phyloP scores from a whole-genome alignment of 2,113 vertebrate species.

The Nerophis lumbriciformis region DNA sequence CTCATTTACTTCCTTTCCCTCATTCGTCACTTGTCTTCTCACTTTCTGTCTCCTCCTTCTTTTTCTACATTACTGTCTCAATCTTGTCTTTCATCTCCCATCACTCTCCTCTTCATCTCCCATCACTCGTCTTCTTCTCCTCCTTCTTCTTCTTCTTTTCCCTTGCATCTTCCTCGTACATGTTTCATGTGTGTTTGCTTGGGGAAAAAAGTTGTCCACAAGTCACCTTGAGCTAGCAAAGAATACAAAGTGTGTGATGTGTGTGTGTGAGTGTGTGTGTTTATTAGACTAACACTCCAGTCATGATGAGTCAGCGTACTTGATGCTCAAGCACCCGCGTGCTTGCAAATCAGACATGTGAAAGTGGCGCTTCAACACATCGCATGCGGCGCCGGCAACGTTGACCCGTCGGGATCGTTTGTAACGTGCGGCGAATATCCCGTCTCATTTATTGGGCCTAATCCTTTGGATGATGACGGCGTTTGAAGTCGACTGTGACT shows the following conservation, averaged over 20 bases:
- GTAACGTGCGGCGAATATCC: slow-evolving; percentile 35
- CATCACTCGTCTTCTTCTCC: background rate
- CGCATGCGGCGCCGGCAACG: slow-evolving; percentile 19
- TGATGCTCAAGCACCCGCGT: slow-evolving; percentile 31
- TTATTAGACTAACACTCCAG: slow-evolving; percentile 20
- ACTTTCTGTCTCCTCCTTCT: background rate
- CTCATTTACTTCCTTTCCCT: too few species aligned
- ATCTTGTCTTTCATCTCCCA: too few species aligned
- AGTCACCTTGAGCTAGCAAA: background rate
- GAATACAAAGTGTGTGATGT: slow-evolving; percentile 22
- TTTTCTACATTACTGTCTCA: background rate
- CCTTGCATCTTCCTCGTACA: background rate
- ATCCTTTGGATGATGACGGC: slow-evolving; percentile 25
- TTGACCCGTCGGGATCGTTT: slow-evolving; percentile 42
- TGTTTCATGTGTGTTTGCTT: background rate
- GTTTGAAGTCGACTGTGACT: slow-evolving; percentile 37
- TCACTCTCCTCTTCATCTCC: too few species aligned
- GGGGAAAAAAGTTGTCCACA: background rate
- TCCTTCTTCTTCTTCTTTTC: background rate
- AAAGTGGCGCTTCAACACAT: slow-evolving; percentile 42
- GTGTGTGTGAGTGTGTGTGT: background rate
- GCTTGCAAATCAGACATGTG: slow-evolving; percentile 34
- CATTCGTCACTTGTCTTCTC: too few species aligned
- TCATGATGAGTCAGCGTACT: slow-evolving; percentile 37
- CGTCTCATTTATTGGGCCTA: slow-evolving; percentile 26